phyloP scores from a whole-genome alignment of 2,888 invertebrate genomes.

The Itoplectis maculator region DNA sequence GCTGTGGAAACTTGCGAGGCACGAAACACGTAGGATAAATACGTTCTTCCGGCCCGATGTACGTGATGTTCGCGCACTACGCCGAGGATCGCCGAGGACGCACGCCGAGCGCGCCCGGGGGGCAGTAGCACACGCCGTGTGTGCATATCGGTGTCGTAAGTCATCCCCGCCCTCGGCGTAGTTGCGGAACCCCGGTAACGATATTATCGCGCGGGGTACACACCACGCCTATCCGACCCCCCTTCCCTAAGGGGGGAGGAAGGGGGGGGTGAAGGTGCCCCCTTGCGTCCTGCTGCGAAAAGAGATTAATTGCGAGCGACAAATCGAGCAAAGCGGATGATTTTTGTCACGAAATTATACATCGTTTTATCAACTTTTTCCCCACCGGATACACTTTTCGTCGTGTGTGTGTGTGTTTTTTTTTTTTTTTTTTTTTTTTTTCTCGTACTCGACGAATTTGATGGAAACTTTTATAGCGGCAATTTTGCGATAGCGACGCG shows the following conservation, averaged over 20 bases:
- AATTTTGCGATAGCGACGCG: neutral
- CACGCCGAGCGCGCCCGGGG: slow-evolving; percentile 37
- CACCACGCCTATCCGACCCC: slow-evolving; percentile 31
- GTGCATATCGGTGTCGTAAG: slow-evolving; percentile 78
- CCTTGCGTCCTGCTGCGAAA: slow-evolving; percentile 41
- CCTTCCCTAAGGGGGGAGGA: too few species aligned
- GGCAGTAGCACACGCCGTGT: slow-evolving; percentile 45
- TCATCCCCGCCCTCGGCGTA: slow-evolving; percentile 72
- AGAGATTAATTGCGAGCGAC: slow-evolving; percentile 69
- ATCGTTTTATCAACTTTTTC: neutral
- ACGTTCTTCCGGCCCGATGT: slow-evolving; percentile 75
- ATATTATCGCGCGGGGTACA: slow-evolving; percentile 61
- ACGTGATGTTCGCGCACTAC: slow-evolving; percentile 70
- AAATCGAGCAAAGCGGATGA: slow-evolving; percentile 66
- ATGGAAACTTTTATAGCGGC: neutral
- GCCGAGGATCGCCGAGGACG: slow-evolving; percentile 44
- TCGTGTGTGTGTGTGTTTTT: neutral
- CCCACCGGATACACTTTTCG: neutral
- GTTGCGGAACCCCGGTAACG: slow-evolving; percentile 58
- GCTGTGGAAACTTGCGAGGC: slow-evolving; percentile 73
- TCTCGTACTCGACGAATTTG: neutral
- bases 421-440: neutral
- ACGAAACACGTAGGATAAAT: slow-evolving; percentile 78
- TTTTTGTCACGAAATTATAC: slow-evolving; percentile 45
- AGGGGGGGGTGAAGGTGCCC: too few species aligned